Conservation (phyloP, 2,888 invertebrate species). For the Tinea semifulvella region DNA sequence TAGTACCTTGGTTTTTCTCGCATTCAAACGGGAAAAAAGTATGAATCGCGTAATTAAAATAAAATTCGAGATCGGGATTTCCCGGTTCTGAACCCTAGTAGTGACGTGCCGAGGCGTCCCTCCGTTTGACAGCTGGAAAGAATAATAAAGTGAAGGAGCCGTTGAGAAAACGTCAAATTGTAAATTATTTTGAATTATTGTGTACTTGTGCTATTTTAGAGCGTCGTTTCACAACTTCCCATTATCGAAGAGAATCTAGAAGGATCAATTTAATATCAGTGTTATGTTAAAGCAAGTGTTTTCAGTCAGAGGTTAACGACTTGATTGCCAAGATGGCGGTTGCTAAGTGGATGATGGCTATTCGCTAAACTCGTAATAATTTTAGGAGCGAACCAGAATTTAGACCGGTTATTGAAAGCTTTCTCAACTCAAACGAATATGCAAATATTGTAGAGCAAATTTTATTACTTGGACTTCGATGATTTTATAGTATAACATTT, state of each 20-base stretch:
- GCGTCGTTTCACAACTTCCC: constrained; percentile 11
- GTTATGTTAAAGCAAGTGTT: constrained; percentile 19
- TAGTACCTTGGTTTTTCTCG: no score
- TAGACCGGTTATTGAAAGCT: background rate
- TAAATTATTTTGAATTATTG: no score
- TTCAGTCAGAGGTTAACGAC: constrained; percentile 50
- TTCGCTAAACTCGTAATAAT: constrained; percentile 17
- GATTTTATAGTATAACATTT: no score
- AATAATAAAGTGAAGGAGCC: no score
- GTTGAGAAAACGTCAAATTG: no score
- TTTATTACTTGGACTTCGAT: background rate
- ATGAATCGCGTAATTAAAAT: no score
- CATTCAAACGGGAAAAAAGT: no score
- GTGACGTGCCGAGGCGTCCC: no score
- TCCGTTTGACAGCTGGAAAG: no score
- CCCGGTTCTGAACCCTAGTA: no score
- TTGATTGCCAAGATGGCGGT: constrained; percentile 57
- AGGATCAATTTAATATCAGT: background rate
- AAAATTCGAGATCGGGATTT: no score
- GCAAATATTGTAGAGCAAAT: background rate
- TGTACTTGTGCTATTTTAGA: no score
- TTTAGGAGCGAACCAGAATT: constrained; percentile 6
- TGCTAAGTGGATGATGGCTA: constrained; percentile 58
- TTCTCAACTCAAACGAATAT: background rate
- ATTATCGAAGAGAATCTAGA: background rate